These are phyloP conservation scores for Euproctis similis DNA, from an alignment of 2,888 invertebrate species.

Conservation along the genomic window DNA sequence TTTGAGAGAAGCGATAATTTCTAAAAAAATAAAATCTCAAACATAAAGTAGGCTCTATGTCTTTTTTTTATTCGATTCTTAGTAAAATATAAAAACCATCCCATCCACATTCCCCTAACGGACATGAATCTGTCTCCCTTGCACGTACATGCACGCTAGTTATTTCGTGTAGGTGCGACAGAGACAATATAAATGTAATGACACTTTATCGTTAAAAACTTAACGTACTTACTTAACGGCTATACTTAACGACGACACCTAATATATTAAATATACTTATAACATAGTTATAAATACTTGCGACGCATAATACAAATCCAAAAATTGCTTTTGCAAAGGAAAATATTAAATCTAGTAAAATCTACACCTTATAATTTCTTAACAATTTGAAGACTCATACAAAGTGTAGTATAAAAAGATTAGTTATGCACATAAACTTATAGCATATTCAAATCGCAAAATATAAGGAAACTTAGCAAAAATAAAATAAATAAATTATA, in stretches of 20 bases:
- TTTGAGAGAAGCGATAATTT: slow-evolving; percentile 47
- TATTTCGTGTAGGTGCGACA: slow-evolving; percentile 25
- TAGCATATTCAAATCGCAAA: slow-evolving; percentile 7
- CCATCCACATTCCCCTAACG: slow-evolving; percentile 69
- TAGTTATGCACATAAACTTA: slow-evolving; percentile 6
- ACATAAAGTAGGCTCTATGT: slow-evolving; percentile 60
- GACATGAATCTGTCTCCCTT: slow-evolving; percentile 52
- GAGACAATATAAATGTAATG: slow-evolving; percentile 50
- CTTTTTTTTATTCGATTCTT: slow-evolving; percentile 70
- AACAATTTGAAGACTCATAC: slow-evolving; percentile 8
- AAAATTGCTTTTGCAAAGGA: slow-evolving; percentile 29
- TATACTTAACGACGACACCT: slow-evolving; percentile 68
- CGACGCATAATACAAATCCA: slow-evolving; percentile 40
- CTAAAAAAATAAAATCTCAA: slow-evolving; percentile 50
- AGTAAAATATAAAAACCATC: slow-evolving; percentile 73
- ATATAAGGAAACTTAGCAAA: not conserved
- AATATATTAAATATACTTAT: slow-evolving; percentile 71
- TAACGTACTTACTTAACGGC: slow-evolving; percentile 62
- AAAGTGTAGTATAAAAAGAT: slow-evolving; percentile 9
- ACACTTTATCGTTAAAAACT: slow-evolving; percentile 68
- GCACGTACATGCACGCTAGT: slow-evolving; percentile 24
- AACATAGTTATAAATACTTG: slow-evolving; percentile 57
- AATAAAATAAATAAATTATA: slow-evolving; percentile 6
- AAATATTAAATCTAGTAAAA: slow-evolving; percentile 21
- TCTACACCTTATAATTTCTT: slow-evolving; percentile 13